Evolutionary conservation across 2,113 vertebrate species (phyloP).

Genomic region (Triplophysa dalaica): DNA sequence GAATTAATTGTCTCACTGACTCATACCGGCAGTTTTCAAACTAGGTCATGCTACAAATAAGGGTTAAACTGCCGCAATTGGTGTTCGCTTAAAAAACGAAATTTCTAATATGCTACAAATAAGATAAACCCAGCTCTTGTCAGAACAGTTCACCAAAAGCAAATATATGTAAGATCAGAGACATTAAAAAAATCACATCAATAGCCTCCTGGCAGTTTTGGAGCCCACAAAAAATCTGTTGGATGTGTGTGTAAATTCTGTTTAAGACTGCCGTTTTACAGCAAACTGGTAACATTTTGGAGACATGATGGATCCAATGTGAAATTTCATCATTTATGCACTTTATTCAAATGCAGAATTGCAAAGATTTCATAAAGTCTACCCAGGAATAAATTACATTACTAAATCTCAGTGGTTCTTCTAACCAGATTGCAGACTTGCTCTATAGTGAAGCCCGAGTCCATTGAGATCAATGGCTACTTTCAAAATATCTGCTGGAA

Average conservation of each 20-base stretch:
- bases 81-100: not conserved
- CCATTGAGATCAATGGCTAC: not conserved
- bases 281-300: not conserved
- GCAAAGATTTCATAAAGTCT: not conserved
- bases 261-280: not conserved
- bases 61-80: not conserved
- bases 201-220: too few relatives aligned
- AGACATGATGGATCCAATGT: too few relatives aligned
- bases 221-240: too few relatives aligned
- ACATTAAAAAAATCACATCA: too few relatives aligned
- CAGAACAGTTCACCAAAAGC: not conserved
- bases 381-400: not conserved
- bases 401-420: not conserved
- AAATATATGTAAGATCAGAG: not conserved
- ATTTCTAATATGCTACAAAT: not conserved
- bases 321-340: too few relatives aligned
- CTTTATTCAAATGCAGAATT: not conserved
- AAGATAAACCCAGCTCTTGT: not conserved
- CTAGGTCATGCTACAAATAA: slow-evolving; percentile 11
- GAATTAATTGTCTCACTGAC: not conserved
- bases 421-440: not conserved
- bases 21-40: slow-evolving; percentile 1
- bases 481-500: not conserved
- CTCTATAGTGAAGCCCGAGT: not conserved
- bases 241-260: too few relatives aligned